These are phyloP conservation scores for Andrena flavipes DNA, from an alignment of 2,888 invertebrate genomes.

Conservation along the genomic window DNA sequence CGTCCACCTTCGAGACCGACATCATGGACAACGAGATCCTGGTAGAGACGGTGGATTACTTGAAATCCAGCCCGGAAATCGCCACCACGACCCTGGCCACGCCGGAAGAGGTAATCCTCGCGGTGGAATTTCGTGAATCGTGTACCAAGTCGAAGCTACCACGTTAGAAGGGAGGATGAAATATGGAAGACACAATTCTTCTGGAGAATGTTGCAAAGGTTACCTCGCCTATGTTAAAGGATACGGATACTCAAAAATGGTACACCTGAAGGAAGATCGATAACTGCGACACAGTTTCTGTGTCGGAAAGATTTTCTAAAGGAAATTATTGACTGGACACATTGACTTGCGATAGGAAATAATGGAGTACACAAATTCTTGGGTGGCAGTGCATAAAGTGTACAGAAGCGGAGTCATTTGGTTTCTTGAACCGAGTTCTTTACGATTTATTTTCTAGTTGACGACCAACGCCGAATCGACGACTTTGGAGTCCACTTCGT, in stretches of 20 bases:
- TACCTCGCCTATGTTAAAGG: too few relatives aligned
- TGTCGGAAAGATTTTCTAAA: too few relatives aligned
- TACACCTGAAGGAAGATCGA: too few relatives aligned
- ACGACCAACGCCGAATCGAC: constrained; percentile 55
- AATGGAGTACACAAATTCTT: too few relatives aligned
- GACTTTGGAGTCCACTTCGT: constrained; percentile 53
- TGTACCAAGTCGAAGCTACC: background rate
- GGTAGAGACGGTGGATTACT: constrained; percentile 76
- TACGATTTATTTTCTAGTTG: constrained; percentile 32
- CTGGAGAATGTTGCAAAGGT: too few relatives aligned
- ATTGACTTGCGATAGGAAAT: too few relatives aligned
- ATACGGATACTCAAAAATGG: too few relatives aligned
- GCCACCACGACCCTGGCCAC: constrained; percentile 57
- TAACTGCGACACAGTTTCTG: too few relatives aligned
- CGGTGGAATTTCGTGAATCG: background rate
- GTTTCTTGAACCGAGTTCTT: too few relatives aligned
- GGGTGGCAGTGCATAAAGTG: too few relatives aligned
- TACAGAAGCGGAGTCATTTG: too few relatives aligned
- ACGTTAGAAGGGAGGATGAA: background rate
- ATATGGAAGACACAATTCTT: background rate
- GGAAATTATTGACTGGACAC: too few relatives aligned
- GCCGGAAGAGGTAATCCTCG: constrained; percentile 57
- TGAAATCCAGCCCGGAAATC: constrained; percentile 66
- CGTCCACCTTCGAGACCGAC: constrained; percentile 75
- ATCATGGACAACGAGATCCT: constrained; percentile 82